Evolutionary conservation across 2,888 invertebrate species (phyloP).

Genomic region (Steinernema hermaphroditum): DNA sequence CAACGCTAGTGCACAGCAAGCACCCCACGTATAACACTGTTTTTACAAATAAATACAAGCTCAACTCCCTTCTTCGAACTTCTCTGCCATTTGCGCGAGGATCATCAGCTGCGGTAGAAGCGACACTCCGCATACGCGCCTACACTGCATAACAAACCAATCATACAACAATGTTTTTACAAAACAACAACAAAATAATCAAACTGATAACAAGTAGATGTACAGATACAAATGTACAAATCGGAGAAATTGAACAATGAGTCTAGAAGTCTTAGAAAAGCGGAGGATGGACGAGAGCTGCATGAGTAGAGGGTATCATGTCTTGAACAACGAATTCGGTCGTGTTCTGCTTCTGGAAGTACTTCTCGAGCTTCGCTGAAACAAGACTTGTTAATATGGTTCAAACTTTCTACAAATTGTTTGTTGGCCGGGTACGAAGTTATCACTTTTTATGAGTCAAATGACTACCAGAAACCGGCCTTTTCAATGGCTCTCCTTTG

Average conservation of each 20-base stretch:
- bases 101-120: too few relatives aligned
- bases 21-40: too few relatives aligned
- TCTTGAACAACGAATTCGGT: constrained; percentile 38
- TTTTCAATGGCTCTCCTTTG: neutral
- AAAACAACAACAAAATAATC: too few relatives aligned
- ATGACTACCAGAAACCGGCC: neutral
- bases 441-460: neutral
- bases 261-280: constrained; percentile 34
- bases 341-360: constrained; percentile 60
- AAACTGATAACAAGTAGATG: too few relatives aligned
- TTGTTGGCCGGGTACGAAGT: neutral
- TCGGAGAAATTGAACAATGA: constrained; percentile 36
- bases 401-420: neutral
- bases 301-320: neutral
- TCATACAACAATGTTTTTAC: too few relatives aligned
- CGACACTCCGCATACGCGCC: too few relatives aligned
- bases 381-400: neutral
- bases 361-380: constrained; percentile 66
- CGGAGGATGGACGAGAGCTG: constrained; percentile 29
- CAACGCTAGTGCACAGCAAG: too few relatives aligned
- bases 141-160: too few relatives aligned
- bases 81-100: too few relatives aligned
- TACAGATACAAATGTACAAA: constrained; percentile 29
- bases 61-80: too few relatives aligned
- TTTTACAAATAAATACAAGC: too few relatives aligned